These are phyloP conservation scores for Mechanitis mazaeus DNA, from an alignment of 2,888 invertebrate species.

Conservation along the genomic window DNA sequence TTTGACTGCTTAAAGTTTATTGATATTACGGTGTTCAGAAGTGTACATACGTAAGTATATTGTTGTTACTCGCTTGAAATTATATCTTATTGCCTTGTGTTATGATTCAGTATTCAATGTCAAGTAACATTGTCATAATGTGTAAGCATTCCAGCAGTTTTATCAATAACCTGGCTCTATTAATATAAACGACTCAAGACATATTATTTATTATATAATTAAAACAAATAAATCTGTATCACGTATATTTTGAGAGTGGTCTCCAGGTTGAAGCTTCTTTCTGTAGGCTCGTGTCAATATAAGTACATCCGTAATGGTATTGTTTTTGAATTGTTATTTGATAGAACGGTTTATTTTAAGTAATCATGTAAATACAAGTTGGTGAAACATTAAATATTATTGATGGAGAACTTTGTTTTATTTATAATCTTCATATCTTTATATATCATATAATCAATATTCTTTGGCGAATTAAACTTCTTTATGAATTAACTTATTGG, in stretches of 20 bases:
- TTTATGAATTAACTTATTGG: too few relatives aligned
- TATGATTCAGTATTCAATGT: constrained; percentile 35
- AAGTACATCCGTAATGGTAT: constrained; percentile 64
- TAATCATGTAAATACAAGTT: constrained; percentile 75
- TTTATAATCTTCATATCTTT: constrained; percentile 9
- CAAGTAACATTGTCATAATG: constrained; percentile 41
- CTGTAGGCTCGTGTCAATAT: constrained; percentile 49
- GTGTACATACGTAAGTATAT: constrained; percentile 56
- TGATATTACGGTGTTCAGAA: constrained; percentile 64
- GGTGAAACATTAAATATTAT: constrained; percentile 65
- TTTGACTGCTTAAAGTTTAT: constrained; percentile 51
- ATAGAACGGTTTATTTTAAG: constrained; percentile 62
- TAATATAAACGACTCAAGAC: constrained; percentile 10
- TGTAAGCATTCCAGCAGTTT: constrained; percentile 68
- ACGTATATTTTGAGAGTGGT: constrained; percentile 17
- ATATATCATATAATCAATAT: not conserved
- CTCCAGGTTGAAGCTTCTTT: constrained; percentile 40
- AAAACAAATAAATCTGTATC: not conserved
- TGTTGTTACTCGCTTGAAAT: constrained; percentile 40
- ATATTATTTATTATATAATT: not conserved
- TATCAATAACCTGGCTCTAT: constrained; percentile 20
- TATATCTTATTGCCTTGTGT: constrained; percentile 30
- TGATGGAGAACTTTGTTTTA: constrained; percentile 37
- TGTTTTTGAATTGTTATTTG: constrained; percentile 63
- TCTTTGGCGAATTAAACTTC: not conserved